Evolutionary conservation across 1,140 invertebrate species (phyloP), one percentile per base, ranked within the genome.

Genomic region (Ostrea denselamellosa): DNA sequence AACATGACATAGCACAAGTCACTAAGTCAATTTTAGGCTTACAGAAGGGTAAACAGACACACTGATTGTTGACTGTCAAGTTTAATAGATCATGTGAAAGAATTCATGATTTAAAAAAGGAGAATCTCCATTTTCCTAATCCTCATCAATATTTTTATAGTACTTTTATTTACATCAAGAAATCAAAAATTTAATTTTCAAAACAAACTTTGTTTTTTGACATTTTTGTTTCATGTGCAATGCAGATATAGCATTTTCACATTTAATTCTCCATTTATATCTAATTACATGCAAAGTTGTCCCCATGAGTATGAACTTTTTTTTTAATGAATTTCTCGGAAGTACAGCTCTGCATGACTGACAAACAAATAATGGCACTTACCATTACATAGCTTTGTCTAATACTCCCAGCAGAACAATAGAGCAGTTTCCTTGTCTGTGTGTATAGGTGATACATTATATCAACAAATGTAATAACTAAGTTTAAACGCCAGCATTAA

Each of bases 301-400:
- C 68, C 25, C 28, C 68, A 77, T 28, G 12, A 77, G 12, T 10
- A 12, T 77, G 25, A 25, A 77, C 5, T 12, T 10, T 28, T 28
- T 77, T 25, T n/a, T n/a, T n/a, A n/a, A 71, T 77, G n/a, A 62
- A 34, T 77, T 34, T 34, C 68, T 77, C 25, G 4, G 8, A 77
- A 77, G 25, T 34, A 77, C 7, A 25, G 28, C 9, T 14, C 14
- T 17, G 25, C 12, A 25, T 77, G 28, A 34, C 68, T 34, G 68
- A 77, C 68, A 12, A 28, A 77, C 68, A 77, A 77, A 77, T 77
- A 77, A 28, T 77, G 68, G 22, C 68, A 77, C 68, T 77, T 77
- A 77, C 12, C 68, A 25, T 77, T 77, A 77, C 68, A 14, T 77
- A 34, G 1, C 28, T 77, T 28, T 77, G 58, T 44, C 17, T n/a